phyloP scores from a whole-genome alignment of 2,797 vertebrate genomes.

The Alcedo quadribrachys region DNA sequence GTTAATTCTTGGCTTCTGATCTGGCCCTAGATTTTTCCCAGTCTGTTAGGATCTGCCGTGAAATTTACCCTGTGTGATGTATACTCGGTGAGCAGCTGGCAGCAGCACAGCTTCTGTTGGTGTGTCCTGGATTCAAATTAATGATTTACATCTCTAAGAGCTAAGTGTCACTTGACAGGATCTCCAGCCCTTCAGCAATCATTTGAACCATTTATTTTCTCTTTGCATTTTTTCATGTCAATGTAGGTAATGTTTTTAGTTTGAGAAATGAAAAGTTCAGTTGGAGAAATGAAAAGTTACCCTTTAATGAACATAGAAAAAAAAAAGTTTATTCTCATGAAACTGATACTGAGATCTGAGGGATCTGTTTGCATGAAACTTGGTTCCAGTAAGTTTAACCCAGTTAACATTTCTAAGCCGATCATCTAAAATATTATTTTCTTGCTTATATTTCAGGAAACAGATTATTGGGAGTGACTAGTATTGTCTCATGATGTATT shows the following conservation, averaged over 20 bases:
- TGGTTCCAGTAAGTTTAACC: not conserved
- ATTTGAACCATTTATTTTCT: not conserved
- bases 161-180: not conserved
- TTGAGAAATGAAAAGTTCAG: not conserved
- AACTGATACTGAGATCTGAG: not conserved
- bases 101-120: not conserved
- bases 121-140: not conserved
- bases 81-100: not conserved
- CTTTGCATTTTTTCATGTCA: not conserved
- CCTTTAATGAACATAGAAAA: not conserved
- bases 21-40: not conserved
- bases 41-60: not conserved
- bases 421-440: not conserved
- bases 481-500: not conserved
- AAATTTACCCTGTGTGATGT: not conserved
- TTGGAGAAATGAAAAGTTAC: not conserved
- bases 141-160: not conserved
- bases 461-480: not conserved
- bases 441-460: not conserved
- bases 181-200: not conserved
- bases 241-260: not conserved
- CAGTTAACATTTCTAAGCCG: not conserved
- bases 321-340: not conserved
- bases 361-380: not conserved
- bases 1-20: not conserved